Evolutionary conservation across 1,140 invertebrate genomes (phyloP), one percentile per base, ranked within the genome.

Genomic region (Atta texana): DNA sequence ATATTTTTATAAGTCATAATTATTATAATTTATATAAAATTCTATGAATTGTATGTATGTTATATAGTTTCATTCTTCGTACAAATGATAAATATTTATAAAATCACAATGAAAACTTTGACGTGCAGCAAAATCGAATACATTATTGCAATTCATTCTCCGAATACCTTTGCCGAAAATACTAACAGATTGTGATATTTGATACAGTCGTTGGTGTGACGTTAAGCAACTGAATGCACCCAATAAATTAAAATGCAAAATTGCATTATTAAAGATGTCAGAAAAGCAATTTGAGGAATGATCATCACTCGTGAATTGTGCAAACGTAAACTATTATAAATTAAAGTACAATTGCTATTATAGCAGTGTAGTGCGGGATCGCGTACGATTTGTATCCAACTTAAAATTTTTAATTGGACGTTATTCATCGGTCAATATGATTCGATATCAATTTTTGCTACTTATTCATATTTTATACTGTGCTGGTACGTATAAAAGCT

Each of bases 391-490:
- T 61, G 18, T 34, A 61, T 59, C 2, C 14, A 12, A 74, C 7
- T 59, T 28, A n/a, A 59, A 44, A 31, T 72, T 59, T 28, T 82
- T 53, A 51, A 80, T n/a, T 44, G 24, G 14, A n/a, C 24, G 6
- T 59, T 53, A 74, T n/a, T 71, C 28, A 39, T 31, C 14, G 3
- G 2, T 31, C n/a, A 16, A 68, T 31, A 86, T 80, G 85, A 55
- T 18, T 8, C 44, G 6, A 24, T 16, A 51, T 78, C 74, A 0
- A 53, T 12, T 87, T 57, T 18, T 68, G 8, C 66, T 31, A 4
- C 28, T 84, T 68, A 84, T 90, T 61, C 18, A 61, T 74, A 76
- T 66, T 53, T 31, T 85, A 39, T 90, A 14, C 31, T 84, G n/a
- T 61, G 69, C 18, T 53, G 64, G 18, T 71, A 39, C 7, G 64